Evolutionary conservation across 2,888 invertebrate genomes (phyloP), one percentile per base, ranked within the genome.

Genomic region (Oligia latruncula): DNA sequence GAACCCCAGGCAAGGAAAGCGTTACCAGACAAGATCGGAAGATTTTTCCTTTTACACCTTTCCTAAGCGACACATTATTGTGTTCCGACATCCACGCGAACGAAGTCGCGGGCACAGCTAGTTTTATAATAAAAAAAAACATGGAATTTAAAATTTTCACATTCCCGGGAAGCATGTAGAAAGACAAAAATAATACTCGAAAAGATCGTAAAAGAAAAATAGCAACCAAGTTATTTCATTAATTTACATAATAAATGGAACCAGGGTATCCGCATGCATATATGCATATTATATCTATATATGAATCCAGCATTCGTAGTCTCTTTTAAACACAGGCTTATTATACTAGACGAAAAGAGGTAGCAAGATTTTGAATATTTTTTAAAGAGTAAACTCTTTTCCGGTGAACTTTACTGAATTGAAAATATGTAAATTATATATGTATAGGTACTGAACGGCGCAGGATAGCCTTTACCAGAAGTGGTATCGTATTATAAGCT

Each of bases 201-300:
- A 74, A 74, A 60, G 4, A 43, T 52, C 67, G 49, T 46, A 62
- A 62, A 72, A 72, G 62, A 73, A 80, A 60, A 73, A 62, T 46
- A 64, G 67, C 20, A 40, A 13, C 52, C 40, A 73, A 82, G 72
- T 73, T 76, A 80, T 68, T 64, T 76, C 40, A 40, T 72, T 80
- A 20, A 82, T 80, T 82, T 82, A 58, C 80, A 80, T 80, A 72
- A 79, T 70, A 55, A 75, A 49, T 79, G 64, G 46, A 66, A 67
- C 62, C 49, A 46, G 8, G 23, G 23, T 23, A 35, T 46, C n/a
- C n/a, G 49, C 40, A 4, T 70, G 55, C 20, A 29, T 20, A 29
- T 35, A 29, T 49, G 13, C 13, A 29, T 20, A 52, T 35, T 8
- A 23, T 35, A 71, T 71, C 9, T 71, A 29, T 29, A 29, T 29